These are phyloP conservation scores for Lynx canadensis DNA, from an alignment of 2,113 vertebrate genomes.

Conservation along the genomic window DNA sequence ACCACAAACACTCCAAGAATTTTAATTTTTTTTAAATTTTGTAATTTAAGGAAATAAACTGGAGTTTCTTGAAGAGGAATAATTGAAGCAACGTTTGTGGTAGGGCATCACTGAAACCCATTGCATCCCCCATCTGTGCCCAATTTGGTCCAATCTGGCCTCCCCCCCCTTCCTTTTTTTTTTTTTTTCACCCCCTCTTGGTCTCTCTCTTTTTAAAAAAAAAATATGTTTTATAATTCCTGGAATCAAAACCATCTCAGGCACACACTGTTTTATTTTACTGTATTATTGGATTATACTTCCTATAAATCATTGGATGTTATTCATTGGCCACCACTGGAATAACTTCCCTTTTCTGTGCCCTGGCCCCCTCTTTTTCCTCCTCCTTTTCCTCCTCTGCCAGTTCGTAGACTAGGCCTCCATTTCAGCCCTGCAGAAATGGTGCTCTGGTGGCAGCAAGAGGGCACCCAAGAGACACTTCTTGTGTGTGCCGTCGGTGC, in stretches of 20 bases:
- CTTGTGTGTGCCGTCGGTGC: background rate
- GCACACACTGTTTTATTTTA: conserved; percentile 94
- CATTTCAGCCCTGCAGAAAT: conserved; percentile 22
- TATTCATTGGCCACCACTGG: conserved; percentile 92
- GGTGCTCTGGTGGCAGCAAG: conserved; percentile 85
- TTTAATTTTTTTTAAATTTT: conserved; percentile 86
- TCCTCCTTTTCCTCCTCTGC: conserved; percentile 6
- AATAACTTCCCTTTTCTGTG: conserved; percentile 90
- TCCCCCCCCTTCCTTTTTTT: conserved; percentile 65
- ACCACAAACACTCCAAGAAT: conserved; percentile 84
- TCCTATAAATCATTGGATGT: conserved; percentile 99
- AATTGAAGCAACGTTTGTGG: conserved; percentile 88
- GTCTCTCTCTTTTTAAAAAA: conserved; percentile 20
- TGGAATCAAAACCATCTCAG: conserved; percentile 96
- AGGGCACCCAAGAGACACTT: conserved; percentile 93
- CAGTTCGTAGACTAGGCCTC: conserved; percentile 16
- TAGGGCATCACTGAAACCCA: conserved; percentile 84
- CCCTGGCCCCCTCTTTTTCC: conserved; percentile 85
- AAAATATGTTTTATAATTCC: conserved; percentile 95
- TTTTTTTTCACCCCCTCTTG: conserved; percentile 47
- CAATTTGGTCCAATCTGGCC: conserved; percentile 93
- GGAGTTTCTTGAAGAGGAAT: conserved; percentile 82
- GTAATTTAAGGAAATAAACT: conserved; percentile 85
- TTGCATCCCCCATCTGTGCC: conserved; percentile 93
- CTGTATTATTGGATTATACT: conserved; percentile 99